Evolutionary conservation across 2,888 invertebrate species (phyloP).

Genomic region (Diachrysia chrysitis): DNA sequence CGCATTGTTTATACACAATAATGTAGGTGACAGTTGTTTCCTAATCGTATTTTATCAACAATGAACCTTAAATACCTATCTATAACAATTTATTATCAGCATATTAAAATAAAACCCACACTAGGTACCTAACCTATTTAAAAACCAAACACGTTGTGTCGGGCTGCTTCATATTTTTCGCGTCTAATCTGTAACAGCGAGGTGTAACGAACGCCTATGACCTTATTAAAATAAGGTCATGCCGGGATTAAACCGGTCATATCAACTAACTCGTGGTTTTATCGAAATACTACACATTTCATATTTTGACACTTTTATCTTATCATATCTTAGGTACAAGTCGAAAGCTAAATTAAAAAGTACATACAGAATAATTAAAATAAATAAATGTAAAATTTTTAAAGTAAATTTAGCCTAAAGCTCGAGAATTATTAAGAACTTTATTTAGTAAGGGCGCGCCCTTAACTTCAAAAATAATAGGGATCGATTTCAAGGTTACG

Average conservation of each 20-base stretch:
- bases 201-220: slow-evolving; percentile 35
- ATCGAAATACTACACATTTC: neutral
- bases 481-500: slow-evolving; percentile 80
- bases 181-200: neutral
- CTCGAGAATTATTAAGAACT: slow-evolving; percentile 29
- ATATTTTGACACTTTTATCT: neutral
- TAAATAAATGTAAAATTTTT: no score
- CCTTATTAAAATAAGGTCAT: slow-evolving; percentile 37
- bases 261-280: neutral
- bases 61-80: no score
- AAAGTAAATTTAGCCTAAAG: no score
- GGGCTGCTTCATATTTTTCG: neutral
- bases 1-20: neutral
- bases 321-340: neutral
- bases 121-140: no score
- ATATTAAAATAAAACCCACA: neutral
- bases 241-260: slow-evolving; percentile 5
- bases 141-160: neutral
- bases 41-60: slow-evolving; percentile 1
- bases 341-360: neutral
- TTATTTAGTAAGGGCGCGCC: slow-evolving; percentile 30
- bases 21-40: slow-evolving; percentile 4
- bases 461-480: slow-evolving; percentile 52
- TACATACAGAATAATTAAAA: neutral
- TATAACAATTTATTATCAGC: neutral